Base-by-base conservation (phyloP, 2,797 vertebrate species). In the Cossypha heuglini region DNA sequence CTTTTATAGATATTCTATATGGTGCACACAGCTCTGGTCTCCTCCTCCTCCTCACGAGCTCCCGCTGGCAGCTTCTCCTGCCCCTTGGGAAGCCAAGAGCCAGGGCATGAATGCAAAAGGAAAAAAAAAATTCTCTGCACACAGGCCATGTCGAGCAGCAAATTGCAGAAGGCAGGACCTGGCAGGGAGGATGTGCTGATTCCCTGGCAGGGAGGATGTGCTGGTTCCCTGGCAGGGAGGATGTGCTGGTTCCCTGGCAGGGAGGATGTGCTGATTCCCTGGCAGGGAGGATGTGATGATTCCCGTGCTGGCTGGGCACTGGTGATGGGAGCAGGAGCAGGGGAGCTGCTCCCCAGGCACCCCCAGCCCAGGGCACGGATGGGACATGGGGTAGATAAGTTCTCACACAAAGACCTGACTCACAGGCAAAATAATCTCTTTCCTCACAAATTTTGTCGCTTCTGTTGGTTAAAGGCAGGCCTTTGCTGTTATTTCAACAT, bases 401-500 rank as follows among this genome's bases (percentile, higher is more conserved):
- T 64, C 29, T 13, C 28, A 7, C 57, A 42, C 73, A 43, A 88
- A 86, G 38, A 43, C 38, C 28, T 2, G 16, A 28, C 51, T 95
- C 66, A 42, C 6, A 7, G 18, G 24, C 71, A 89, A 90, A 92
- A 91, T 1, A 14, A 58, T 42, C 68, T 72, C 43, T 42, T 66
- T 15, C 54, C 40, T n/a, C 43, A 21, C 57, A 67, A 87, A 88
- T 86, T 84, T n/a, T 33, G 25, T 57, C 10, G 15, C 45, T 91
- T 92, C 37, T 67, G 48, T 24, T 63, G 88, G 89, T 77, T 82
- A 64, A 54, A 97, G 94, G 88, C 82, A 94, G 95, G 93, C 95
- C 96, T 95, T 92, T 18, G 45, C 82, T 45, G 9, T 76, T 95
- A 94, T 93, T 97, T 92, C 91, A 96, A 96, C 96, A 96, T 40